These are phyloP conservation scores for Zophobas atratus DNA, from an alignment of 1,140 invertebrate genomes.

Conservation along the genomic window DNA sequence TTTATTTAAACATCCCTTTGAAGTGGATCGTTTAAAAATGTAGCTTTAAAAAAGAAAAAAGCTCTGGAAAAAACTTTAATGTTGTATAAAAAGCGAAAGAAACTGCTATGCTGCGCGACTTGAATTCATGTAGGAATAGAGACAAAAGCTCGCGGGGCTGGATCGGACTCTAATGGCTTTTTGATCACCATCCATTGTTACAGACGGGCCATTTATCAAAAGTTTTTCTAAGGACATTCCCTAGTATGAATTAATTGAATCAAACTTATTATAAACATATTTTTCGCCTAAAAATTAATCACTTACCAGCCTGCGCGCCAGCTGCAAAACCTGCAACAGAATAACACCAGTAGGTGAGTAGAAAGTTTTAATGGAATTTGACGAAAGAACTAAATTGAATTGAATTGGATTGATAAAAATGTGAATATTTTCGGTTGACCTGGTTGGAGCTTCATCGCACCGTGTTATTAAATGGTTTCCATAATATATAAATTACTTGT, in stretches of 20 bases:
- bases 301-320: slow-evolving; percentile 15
- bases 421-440: slow-evolving; percentile 21
- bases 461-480: slow-evolving; percentile 32
- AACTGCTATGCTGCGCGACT: slow-evolving; percentile 30
- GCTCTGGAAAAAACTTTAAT: slow-evolving; percentile 22
- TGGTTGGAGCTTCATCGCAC: slow-evolving; percentile 12
- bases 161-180: slow-evolving; percentile 46
- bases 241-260: slow-evolving; percentile 34
- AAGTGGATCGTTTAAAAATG: slow-evolving; percentile 36
- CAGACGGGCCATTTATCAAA: slow-evolving; percentile 47
- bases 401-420: slow-evolving; percentile 17
- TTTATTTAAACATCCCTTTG: slow-evolving; percentile 20
- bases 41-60: slow-evolving; percentile 19
- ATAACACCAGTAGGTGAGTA: slow-evolving; percentile 15
- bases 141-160: slow-evolving; percentile 43
- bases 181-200: slow-evolving; percentile 47
- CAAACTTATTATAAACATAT: slow-evolving; percentile 40
- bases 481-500: slow-evolving; percentile 43
- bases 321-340: slow-evolving; percentile 24
- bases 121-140: slow-evolving; percentile 43
- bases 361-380: slow-evolving; percentile 12
- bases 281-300: slow-evolving; percentile 39
- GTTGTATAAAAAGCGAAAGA: slow-evolving; percentile 24
- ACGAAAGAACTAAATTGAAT: slow-evolving; percentile 2
- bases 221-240: slow-evolving; percentile 43